phyloP scores from a whole-genome alignment of 2,113 vertebrate genomes.

The Trochalopteron elliotii region DNA sequence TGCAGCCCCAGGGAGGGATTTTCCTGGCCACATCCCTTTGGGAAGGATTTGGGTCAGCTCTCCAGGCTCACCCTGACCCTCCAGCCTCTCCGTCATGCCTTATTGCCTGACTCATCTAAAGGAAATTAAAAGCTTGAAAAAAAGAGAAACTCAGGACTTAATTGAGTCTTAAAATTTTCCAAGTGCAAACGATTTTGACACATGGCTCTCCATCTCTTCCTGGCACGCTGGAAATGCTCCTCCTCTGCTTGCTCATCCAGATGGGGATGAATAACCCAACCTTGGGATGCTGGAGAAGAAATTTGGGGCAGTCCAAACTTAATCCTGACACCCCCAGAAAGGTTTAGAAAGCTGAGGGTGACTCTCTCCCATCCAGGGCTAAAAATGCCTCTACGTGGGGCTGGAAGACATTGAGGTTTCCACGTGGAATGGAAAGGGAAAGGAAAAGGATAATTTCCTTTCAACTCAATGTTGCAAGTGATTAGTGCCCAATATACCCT shows the following conservation, averaged over 20 bases:
- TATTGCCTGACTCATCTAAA: slow-evolving; percentile 17
- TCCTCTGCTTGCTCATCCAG: background rate
- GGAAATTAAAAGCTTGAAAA: background rate
- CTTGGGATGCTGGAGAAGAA: background rate
- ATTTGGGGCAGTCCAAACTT: background rate
- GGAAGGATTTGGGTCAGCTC: background rate
- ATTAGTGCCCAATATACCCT: slow-evolving; percentile 11
- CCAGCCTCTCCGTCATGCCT: background rate
- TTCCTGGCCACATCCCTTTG: background rate
- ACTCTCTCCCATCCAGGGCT: accelerated
- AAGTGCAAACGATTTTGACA: background rate
- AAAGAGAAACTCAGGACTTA: background rate
- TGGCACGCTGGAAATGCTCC: background rate
- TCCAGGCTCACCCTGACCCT: background rate
- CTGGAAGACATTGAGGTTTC: background rate
- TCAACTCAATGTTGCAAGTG: background rate
- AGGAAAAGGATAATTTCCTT: slow-evolving; percentile 1
- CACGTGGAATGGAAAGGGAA: accelerated
- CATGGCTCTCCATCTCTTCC: background rate
- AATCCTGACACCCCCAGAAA: background rate
- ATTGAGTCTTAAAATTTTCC: slow-evolving; percentile 33
- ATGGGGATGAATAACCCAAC: background rate
- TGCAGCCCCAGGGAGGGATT: background rate
- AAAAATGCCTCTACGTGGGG: accelerated
- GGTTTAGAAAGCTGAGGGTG: background rate